Conservation (phyloP, 1,140 invertebrate species). For the Leguminivora glycinivorella region DNA sequence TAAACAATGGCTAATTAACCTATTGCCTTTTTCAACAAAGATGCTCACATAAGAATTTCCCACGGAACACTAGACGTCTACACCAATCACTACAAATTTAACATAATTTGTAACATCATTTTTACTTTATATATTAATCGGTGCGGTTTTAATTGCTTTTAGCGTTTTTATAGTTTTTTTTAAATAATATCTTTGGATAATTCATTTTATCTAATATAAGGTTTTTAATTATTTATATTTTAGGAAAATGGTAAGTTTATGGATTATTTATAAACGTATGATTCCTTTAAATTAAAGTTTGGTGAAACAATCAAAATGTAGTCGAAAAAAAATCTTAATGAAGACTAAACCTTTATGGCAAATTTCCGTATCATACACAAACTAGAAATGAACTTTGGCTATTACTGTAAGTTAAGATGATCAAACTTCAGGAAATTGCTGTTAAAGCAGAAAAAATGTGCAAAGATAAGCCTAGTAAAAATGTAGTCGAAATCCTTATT, state of each 20-base stretch:
- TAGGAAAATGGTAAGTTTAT: slow-evolving; percentile 6
- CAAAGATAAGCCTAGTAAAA: too few species aligned
- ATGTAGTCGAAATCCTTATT: too few species aligned
- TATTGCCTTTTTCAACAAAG: neutral
- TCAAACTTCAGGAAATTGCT: too few species aligned
- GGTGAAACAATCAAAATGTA: too few species aligned
- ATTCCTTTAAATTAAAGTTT: too few species aligned
- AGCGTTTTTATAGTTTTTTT: neutral
- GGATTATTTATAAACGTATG: too few species aligned
- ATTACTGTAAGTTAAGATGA: too few species aligned
- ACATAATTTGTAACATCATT: neutral
- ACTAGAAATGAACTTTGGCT: too few species aligned
- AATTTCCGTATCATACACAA: too few species aligned
- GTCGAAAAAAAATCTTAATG: too few species aligned
- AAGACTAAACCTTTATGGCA: too few species aligned
- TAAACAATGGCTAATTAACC: neutral
- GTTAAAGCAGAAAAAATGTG: too few species aligned
- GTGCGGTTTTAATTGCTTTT: neutral
- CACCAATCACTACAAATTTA: neutral
- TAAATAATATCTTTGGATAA: neutral
- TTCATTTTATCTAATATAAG: neutral
- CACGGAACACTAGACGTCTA: neutral
- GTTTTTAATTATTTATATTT: neutral
- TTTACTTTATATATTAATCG: neutral
- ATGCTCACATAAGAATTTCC: neutral